phyloP scores from a whole-genome alignment of 2,797 vertebrate species.

The Sebastiscus albofasciatus region DNA sequence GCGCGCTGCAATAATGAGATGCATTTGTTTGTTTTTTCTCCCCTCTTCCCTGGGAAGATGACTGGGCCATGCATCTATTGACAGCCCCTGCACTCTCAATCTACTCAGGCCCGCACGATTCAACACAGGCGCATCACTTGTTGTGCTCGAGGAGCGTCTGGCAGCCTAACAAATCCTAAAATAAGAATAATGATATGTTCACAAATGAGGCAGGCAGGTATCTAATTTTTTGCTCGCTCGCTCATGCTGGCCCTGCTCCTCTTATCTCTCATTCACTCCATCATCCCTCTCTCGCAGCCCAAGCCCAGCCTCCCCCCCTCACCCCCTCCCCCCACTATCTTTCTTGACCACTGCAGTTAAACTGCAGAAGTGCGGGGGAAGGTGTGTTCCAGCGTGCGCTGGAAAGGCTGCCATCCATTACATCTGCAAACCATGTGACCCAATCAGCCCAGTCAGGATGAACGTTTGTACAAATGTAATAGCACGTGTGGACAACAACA shows the following conservation, averaged over 20 bases:
- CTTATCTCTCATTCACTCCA: slow-evolving; percentile 70
- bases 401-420: slow-evolving; percentile 65
- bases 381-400: slow-evolving; percentile 61
- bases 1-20: slow-evolving; percentile 82
- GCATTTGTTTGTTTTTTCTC: slow-evolving; percentile 80
- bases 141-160: slow-evolving; percentile 75
- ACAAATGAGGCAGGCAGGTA: slow-evolving; percentile 77
- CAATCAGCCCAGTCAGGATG: slow-evolving; percentile 52
- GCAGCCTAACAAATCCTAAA: slow-evolving; percentile 78
- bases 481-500: slow-evolving; percentile 29
- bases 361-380: slow-evolving; percentile 65
- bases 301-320: background rate
- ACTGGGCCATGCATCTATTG: slow-evolving; percentile 79
- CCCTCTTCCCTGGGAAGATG: slow-evolving; percentile 72
- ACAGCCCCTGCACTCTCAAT: slow-evolving; percentile 77
- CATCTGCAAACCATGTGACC: slow-evolving; percentile 63
- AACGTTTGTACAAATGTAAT: slow-evolving; percentile 43
- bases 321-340: slow-evolving; percentile 34
- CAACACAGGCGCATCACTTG: slow-evolving; percentile 77
- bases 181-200: slow-evolving; percentile 82
- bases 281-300: slow-evolving; percentile 56
- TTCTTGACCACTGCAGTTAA: slow-evolving; percentile 73
- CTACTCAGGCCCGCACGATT: slow-evolving; percentile 67
- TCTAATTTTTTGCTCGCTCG: slow-evolving; percentile 65
- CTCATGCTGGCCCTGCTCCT: slow-evolving; percentile 54